These are phyloP conservation scores for Homarus gammarus DNA, from an alignment of 2,888 invertebrate genomes.

Conservation along the genomic window DNA sequence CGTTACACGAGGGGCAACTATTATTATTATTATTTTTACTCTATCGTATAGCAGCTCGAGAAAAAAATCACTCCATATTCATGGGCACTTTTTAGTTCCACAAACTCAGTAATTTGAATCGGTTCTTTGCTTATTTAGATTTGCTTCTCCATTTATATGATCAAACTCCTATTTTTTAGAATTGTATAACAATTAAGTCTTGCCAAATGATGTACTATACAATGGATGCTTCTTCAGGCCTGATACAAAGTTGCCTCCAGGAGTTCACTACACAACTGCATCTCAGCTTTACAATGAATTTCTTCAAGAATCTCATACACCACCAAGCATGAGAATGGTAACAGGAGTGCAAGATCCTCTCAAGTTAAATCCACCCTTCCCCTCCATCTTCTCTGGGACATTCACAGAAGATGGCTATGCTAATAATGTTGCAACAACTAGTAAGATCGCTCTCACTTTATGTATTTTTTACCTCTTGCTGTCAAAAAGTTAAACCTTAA, in stretches of 20 bases:
- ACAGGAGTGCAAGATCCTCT: conserved; percentile 17
- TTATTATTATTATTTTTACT: no score
- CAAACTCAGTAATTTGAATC: no score
- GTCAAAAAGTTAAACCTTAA: no score
- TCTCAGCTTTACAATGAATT: conserved; percentile 34
- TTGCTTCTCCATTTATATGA: no score
- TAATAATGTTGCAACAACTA: background rate
- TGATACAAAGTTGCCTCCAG: conserved; percentile 3
- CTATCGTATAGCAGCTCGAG: no score
- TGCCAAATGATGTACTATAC: no score
- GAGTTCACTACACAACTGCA: conserved; percentile 23
- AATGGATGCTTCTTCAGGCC: conserved; percentile 1
- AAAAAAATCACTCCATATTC: no score
- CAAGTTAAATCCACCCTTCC: conserved; percentile 48
- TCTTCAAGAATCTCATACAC: conserved; percentile 11
- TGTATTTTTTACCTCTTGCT: background rate
- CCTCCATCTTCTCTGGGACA: conserved; percentile 27
- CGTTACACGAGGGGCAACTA: no score
- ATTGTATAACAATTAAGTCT: no score
- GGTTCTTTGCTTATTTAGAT: no score
- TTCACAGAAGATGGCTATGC: conserved; percentile 44
- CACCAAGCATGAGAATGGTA: conserved; percentile 32
- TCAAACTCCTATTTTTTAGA: no score
- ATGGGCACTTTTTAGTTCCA: no score
- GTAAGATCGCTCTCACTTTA: conserved; percentile 2